Base-by-base conservation (phyloP, 2,797 vertebrate species). In the Kryptopterus vitreolus region DNA sequence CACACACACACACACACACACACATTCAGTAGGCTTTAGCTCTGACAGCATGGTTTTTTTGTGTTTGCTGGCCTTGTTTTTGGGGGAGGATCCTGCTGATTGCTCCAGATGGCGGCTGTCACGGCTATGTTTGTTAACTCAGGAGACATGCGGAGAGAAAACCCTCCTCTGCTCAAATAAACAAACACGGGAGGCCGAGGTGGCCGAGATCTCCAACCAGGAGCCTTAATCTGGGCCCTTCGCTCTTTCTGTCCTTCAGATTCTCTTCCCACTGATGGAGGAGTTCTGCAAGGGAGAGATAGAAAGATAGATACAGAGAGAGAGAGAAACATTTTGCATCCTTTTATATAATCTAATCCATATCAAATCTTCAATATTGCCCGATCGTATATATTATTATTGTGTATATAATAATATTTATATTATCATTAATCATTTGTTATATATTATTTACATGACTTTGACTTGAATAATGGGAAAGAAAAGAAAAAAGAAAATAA, bases 31-130 rank as follows among this genome's bases (percentile, higher is more conserved):
- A 59, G 71, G 43, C 43, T 74, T 58, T 46, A n/a, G 71, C 10
- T 9, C 53, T 74, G 53, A 58, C 71, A 74, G 71, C n/a, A 29
- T 65, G 71, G 26, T 20, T 68, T 43, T 78, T 29, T 70, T 72
- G 20, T 53, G 48, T 72, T 71, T 73, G 68, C 35, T 61, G 61
- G 82, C 52, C 31, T 38, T 78, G 58, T 80, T 80, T 68, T 76
- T 59, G 71, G 66, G 57, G 73, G 74, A 77, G 73, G 73, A 55
- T 57, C 59, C 57, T 55, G 79, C 83, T 89, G 88, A 91, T 87
- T 91, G 90, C 83, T 85, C 87, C 86, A 79, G 89, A 88, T 92
- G 90, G 90, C 92, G 91, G 91, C 90, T 92, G 91, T 90, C 90
- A 88, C 84, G 80, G 80, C 57, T 86, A 78, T 88, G 82, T 90